phyloP scores from a whole-genome alignment of 2,888 invertebrate species.

The Cosmopolites sordidus region DNA sequence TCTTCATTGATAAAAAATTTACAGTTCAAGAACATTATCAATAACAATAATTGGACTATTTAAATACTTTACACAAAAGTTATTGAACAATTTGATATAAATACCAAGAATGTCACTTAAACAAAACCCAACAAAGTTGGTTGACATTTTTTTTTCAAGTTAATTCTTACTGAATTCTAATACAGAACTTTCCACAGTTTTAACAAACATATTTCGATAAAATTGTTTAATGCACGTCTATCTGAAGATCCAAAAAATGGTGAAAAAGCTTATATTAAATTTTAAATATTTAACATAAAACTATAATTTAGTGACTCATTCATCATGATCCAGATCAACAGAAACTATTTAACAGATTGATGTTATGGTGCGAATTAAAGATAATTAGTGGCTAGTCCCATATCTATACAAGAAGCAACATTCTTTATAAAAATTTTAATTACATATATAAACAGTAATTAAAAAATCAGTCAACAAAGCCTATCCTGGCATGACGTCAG shows the following conservation, averaged over 20 bases:
- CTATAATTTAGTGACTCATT: too few relatives aligned
- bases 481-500: not conserved
- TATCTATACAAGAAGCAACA: slow-evolving; percentile 3
- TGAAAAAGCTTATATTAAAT: too few relatives aligned
- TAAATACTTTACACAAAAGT: not conserved
- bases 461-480: slow-evolving; percentile 10
- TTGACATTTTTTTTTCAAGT: not conserved
- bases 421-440: slow-evolving; percentile 13
- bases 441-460: slow-evolving; percentile 4
- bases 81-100: not conserved
- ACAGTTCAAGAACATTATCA: not conserved
- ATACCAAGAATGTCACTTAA: not conserved
- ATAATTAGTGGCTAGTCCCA: too few relatives aligned
- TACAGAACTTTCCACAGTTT: too few relatives aligned
- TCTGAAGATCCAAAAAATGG: too few relatives aligned
- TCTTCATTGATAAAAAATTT: too few relatives aligned
- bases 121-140: not conserved
- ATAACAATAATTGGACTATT: not conserved
- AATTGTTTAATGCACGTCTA: too few relatives aligned
- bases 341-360: too few relatives aligned
- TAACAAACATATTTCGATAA: too few relatives aligned
- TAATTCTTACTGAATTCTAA: not conserved
- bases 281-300: too few relatives aligned
- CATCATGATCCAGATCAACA: too few relatives aligned
- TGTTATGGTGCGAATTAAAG: too few relatives aligned